Evolutionary conservation across 2,113 vertebrate species (phyloP).

Genomic region (Ivindomyrus marchei): DNA sequence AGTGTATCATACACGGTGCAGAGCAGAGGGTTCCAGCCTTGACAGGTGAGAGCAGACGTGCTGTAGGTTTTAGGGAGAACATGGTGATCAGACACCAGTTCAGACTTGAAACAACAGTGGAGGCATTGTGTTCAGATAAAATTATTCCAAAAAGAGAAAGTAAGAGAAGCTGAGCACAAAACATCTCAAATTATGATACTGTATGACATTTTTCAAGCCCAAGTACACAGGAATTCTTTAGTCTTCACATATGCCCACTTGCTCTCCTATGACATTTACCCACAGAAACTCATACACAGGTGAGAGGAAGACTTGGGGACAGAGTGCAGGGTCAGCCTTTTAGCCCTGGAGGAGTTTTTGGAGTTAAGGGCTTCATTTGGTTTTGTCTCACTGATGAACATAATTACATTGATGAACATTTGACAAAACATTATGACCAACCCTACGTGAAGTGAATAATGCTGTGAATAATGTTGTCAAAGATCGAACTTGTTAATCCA

Average conservation of each 20-base stretch:
- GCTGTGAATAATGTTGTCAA: neutral
- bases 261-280: neutral
- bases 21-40: neutral
- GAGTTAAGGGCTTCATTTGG: neutral
- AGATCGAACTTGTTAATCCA: too few species aligned
- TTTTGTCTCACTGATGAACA: neutral
- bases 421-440: neutral
- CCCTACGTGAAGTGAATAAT: neutral
- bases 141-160: neutral
- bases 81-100: neutral
- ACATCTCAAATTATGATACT: neutral
- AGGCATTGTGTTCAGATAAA: neutral
- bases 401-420: neutral
- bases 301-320: neutral
- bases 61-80: neutral
- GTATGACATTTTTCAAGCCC: neutral
- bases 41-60: neutral
- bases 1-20: neutral
- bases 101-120: neutral
- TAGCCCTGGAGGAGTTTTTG: neutral
- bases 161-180: neutral
- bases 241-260: neutral
- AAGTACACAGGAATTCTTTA: neutral
- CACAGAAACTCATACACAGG: neutral
- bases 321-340: neutral